These are phyloP conservation scores for Heliocidaris tuberculata DNA, from an alignment of 35 echinoderm and acorn worm genomes.

Conservation along the genomic window DNA sequence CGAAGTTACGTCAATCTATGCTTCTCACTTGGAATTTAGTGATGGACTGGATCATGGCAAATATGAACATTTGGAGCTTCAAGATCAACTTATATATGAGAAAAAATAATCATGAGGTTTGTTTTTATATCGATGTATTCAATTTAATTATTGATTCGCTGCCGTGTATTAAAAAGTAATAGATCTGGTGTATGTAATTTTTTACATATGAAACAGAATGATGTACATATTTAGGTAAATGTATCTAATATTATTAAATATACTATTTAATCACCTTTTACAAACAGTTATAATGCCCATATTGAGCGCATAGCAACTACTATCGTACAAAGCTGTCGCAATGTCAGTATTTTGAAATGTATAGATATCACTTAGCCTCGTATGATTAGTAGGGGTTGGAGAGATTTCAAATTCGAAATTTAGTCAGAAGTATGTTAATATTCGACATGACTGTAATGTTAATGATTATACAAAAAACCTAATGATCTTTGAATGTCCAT, in stretches of 20 bases:
- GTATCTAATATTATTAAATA: constrained; percentile 43
- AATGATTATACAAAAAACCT: not conserved
- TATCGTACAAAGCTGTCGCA: not conserved
- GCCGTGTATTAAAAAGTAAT: constrained; percentile 30
- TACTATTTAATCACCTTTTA: constrained; percentile 47
- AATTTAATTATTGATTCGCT: constrained; percentile 13
- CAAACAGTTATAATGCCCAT: constrained; percentile 6
- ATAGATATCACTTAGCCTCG: not conserved
- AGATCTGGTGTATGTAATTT: constrained; percentile 43
- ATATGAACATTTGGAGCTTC: not conserved
- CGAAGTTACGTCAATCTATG: not conserved
- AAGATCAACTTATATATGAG: not conserved
- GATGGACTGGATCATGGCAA: not conserved
- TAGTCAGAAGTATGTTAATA: not conserved
- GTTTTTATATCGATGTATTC: constrained; percentile 18
- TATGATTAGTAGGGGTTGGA: not conserved
- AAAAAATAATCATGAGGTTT: constrained; percentile 34
- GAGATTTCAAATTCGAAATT: not conserved
- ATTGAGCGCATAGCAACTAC: constrained; percentile 30
- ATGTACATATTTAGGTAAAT: constrained; percentile 50
- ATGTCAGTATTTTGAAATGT: not conserved
- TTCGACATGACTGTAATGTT: not conserved
- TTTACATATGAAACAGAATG: constrained; percentile 37
- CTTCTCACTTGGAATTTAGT: not conserved
- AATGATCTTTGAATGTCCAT: not conserved